Evolutionary conservation across 2,113 vertebrate genomes (phyloP).

Genomic region (Climacteris rufus): DNA sequence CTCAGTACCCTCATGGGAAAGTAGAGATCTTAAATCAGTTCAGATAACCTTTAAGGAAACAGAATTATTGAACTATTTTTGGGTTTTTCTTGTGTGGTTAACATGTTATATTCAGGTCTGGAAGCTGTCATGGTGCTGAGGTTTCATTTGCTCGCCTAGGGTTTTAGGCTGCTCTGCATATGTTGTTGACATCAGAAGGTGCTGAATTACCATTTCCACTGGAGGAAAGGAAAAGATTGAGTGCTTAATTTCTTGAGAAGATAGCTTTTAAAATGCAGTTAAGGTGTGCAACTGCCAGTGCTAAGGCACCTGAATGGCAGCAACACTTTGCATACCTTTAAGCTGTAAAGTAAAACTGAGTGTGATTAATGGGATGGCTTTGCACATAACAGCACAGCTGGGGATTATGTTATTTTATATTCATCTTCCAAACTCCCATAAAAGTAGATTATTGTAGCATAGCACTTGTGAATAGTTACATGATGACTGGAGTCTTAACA

Average conservation of each 20-base stretch:
- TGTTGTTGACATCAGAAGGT: background rate
- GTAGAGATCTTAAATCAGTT: background rate
- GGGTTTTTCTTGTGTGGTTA: background rate
- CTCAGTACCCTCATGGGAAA: background rate
- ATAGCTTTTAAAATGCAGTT: slow-evolving; percentile 39
- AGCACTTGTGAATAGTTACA: slow-evolving; percentile 18
- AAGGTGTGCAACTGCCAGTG: background rate
- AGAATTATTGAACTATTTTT: background rate
- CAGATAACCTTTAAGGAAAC: background rate
- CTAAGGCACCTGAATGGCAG: slow-evolving; percentile 14
- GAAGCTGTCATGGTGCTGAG: background rate
- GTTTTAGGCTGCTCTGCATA: background rate
- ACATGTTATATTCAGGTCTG: background rate
- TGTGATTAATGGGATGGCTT: slow-evolving; percentile 49
- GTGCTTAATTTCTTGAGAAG: slow-evolving; percentile 48
- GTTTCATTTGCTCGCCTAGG: background rate
- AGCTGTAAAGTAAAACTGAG: slow-evolving; percentile 32
- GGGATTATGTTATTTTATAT: slow-evolving; percentile 53
- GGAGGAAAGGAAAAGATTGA: slow-evolving; percentile 11
- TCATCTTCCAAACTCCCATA: slow-evolving; percentile 53
- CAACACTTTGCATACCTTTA: slow-evolving; percentile 26
- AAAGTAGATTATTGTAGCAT: slow-evolving; percentile 45
- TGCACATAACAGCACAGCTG: slow-evolving; percentile 41
- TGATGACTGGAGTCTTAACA: background rate
- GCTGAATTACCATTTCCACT: slow-evolving; percentile 22